Evolutionary conservation across 2,797 vertebrate species (phyloP), one percentile per base, ranked within the genome.

Genomic region (Danio choprae): DNA sequence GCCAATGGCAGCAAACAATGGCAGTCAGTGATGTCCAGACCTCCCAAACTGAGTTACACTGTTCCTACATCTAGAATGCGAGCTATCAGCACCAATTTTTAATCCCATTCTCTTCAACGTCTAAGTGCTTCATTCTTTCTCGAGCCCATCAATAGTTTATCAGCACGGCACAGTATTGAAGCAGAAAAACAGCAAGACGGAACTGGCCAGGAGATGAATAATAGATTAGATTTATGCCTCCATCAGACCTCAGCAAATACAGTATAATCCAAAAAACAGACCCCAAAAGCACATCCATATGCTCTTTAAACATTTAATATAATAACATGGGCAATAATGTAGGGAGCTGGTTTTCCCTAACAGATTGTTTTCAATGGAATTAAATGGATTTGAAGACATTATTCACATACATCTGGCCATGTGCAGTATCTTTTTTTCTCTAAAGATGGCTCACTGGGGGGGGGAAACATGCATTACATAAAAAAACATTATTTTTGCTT

Each of bases 1-100:
- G 68, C 68, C 74, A 82, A 72, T 38, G 62, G 38, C 81, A 74
- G 60, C n/a, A 70, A 63, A 55, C 67, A 65, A 56, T 15, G 55
- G 6, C 16, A 56, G 50, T 69, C 59, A 29, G 44, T 65, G 51
- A 76, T 67, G 44, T 51, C 40, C 65, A 40, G 68, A 60, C 62
- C 69, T 74, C 18, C 60, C 58, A 74, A 68, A n/a, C 41, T 7
- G 74, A 74, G 51, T 72, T 36, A 74, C 51, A 15, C 36, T 16
- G 41, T 44, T 55, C 20, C 58, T 69, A 18, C 53, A 77, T 77
- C 20, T 16, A 68, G 36, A 44, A 74, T n/a, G 59, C 29, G 18
- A 74, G 7, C 43, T 64, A 69, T 59, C 63, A 69, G 59, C 12
- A 64, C 18, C 43, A 20, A 51, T 60, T 20, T 29, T 68, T 36